phyloP scores from a whole-genome alignment of 2,797 vertebrate genomes.

The Sebastes jordani region DNA sequence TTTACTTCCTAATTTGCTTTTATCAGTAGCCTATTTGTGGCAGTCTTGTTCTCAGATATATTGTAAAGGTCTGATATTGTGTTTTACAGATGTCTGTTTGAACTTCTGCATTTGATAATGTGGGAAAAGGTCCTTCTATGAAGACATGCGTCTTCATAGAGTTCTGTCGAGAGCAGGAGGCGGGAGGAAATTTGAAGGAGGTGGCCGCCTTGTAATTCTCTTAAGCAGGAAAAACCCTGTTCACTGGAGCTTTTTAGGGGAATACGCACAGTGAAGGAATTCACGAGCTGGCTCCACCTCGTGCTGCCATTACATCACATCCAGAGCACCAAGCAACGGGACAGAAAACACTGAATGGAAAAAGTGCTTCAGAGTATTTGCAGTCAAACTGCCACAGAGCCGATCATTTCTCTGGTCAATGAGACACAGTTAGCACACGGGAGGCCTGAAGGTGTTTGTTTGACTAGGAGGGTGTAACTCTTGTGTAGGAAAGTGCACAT shows the following conservation, averaged over 20 bases:
- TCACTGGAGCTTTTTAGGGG: conserved; percentile 42
- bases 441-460: neutral
- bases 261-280: conserved; percentile 57
- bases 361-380: conserved; percentile 48
- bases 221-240: neutral
- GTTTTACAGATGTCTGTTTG: neutral
- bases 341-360: conserved; percentile 66
- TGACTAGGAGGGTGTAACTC: neutral
- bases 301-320: conserved; percentile 66
- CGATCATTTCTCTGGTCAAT: neutral
- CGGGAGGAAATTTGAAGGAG: no score
- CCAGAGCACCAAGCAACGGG: conserved; percentile 58
- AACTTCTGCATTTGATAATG: no score
- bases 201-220: no score
- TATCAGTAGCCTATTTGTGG: no score
- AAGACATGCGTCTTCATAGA: neutral
- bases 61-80: no score
- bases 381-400: neutral
- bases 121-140: no score
- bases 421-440: neutral
- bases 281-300: conserved; percentile 57
- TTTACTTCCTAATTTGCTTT: neutral
- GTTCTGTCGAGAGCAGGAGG: no score
- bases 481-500: neutral
- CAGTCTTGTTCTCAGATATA: no score